Conservation (phyloP, 1,140 invertebrate genomes). For the Schlechtendalia chinensis region DNA sequence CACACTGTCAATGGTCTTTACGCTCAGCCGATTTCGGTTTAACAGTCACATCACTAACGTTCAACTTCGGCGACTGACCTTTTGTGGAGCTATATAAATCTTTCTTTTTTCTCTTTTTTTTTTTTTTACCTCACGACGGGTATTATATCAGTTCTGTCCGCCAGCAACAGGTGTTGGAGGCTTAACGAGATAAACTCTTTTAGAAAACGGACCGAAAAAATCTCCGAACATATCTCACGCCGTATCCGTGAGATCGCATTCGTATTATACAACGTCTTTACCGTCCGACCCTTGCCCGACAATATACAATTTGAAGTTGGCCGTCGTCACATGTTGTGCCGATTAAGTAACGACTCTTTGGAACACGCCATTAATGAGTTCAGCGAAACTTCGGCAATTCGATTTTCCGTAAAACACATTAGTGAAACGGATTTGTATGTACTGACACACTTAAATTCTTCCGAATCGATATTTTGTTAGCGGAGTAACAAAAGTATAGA, state of each 20-base stretch:
- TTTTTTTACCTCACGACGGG: no score
- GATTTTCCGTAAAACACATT: background rate
- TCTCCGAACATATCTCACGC: background rate
- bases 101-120: no score
- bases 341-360: background rate
- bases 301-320: background rate
- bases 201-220: background rate
- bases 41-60: conserved; percentile 9
- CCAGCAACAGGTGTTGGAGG: conserved; percentile 1
- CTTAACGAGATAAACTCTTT: background rate
- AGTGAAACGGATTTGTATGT: no score
- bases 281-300: background rate
- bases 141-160: background rate
- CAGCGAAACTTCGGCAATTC: background rate
- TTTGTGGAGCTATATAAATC: background rate
- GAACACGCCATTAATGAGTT: background rate
- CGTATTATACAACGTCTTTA: no score
- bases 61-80: conserved; percentile 5
- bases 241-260: background rate
- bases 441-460: no score
- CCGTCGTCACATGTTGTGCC: background rate
- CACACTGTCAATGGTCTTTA: conserved; percentile 26
- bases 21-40: conserved; percentile 1
- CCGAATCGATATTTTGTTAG: no score
- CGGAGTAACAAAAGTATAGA: no score